Evolutionary conservation across 2,888 invertebrate genomes (phyloP), one percentile per base, ranked within the genome.

Genomic region (Poecilobothrus nobilitatus): DNA sequence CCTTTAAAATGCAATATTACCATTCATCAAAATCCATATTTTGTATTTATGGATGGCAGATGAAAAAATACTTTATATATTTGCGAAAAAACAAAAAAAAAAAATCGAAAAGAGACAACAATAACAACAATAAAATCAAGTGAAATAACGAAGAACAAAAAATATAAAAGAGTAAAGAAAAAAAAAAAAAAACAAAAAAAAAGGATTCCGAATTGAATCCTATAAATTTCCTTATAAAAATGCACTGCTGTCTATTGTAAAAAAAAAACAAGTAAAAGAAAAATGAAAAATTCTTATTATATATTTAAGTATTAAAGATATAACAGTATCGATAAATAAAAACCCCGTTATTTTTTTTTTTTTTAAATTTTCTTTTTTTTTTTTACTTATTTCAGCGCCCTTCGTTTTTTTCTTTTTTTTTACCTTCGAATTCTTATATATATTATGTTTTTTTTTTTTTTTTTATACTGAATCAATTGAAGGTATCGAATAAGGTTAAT

Each of bases 401-500:
- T 41, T 41, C 41, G 9, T 53, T 53, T 12, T 44, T 44, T 53
- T 18, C n/a, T 6, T n/a, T 53, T 53, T 53, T 53, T 53, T 2
- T 18, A 4, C 15, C 2, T 53, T 12, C n/a, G n/a, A 12, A 53
- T 53, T 53, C 15, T 53, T 53, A 18, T 2, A 5, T 53, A 18
- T 3, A 12, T n/a, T 41, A 27, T 27, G 27, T 27, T 27, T n/a
- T n/a, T n/a, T n/a, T n/a, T n/a, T n/a, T n/a, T n/a, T n/a, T n/a
- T n/a, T n/a, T 8, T 18, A 53, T 53, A 53, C 15, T n/a, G 15
- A n/a, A 18, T 53, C 53, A n/a, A 12, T 53, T 53, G n/a, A 53
- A 53, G 18, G 53, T 53, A 53, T 53, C 15, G 15, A 53, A 18
- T 53, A 53, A 53, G 53, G 79, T 78, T 79, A 78, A 79, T 79